Conservation (phyloP, 2,888 invertebrate genomes). For the Sphaerophoria taeniata region DNA sequence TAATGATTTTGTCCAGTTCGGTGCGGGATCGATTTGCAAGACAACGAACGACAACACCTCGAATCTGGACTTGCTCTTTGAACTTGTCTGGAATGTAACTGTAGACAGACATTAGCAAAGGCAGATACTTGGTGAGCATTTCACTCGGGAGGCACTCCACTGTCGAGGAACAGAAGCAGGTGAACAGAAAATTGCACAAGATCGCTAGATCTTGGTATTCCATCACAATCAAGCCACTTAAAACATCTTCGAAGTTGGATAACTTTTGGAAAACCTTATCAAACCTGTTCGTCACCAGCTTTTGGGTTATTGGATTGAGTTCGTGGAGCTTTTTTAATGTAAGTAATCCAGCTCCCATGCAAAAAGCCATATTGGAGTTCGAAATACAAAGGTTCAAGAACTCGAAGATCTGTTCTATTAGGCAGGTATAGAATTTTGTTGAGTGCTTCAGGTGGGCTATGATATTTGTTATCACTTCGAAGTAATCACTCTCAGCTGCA, state of each 20-base stretch:
- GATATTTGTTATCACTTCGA: conserved; percentile 79
- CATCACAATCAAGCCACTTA: conserved; percentile 79
- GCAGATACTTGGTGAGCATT: conserved; percentile 77
- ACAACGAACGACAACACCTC: conserved; percentile 77
- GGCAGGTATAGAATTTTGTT: conserved; percentile 76
- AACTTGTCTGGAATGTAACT: conserved; percentile 75
- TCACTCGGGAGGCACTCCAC: conserved; percentile 80
- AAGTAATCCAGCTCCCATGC: conserved; percentile 77
- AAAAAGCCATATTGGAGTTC: conserved; percentile 72
- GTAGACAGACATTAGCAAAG: conserved; percentile 78
- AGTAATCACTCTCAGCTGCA: conserved; percentile 75
- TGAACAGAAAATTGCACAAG: conserved; percentile 77
- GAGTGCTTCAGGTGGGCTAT: conserved; percentile 78
- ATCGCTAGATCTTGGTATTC: conserved; percentile 77
- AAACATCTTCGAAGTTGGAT: conserved; percentile 76
- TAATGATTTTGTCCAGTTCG: conserved; percentile 78
- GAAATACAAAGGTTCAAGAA: conserved; percentile 76
- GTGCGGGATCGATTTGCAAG: conserved; percentile 78
- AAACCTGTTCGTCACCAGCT: conserved; percentile 73
- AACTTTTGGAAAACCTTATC: conserved; percentile 75
- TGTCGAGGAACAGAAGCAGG: conserved; percentile 80
- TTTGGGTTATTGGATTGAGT: conserved; percentile 76
- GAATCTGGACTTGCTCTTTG: conserved; percentile 73
- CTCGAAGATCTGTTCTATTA: conserved; percentile 79
- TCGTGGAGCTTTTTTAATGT: conserved; percentile 79